Evolutionary conservation across 2,113 vertebrate genomes (phyloP), one percentile per base, ranked within the genome.

Genomic region (Scartelaos histophorus): DNA sequence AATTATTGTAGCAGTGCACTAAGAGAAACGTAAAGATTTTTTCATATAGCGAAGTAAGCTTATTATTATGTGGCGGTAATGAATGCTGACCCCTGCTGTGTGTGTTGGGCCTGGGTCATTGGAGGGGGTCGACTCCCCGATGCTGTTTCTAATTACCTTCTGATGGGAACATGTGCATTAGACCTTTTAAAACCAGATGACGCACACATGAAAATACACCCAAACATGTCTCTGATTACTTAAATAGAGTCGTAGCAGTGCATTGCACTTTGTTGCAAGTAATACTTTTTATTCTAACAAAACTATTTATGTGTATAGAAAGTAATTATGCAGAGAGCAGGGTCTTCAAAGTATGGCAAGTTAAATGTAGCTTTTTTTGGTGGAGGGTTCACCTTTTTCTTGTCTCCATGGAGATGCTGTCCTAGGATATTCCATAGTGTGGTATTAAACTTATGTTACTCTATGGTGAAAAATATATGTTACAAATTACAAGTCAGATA

Each of bases 81-180:
- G 76, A 60, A 29, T 78, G 66, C 73, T 81, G 78, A 88, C 78
- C 83, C 72, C 73, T 43, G 3, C 71, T 78, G 75, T 69, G 79
- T 47, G 66, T 85, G 67, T 60, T 34, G 66, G 43, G 46, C 35
- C 67, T 35, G 74, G 75, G 82, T 89, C 83, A 62, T 29, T 47
- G 58, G n/a, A 61, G 58, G 60, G 66, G 66, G 75, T 80, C 21
- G 46, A 25, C 82, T 82, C 67, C 74, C 65, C 51, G 67, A 90
- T 86, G 86, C 88, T 90, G 89, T 66, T 88, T 89, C 85, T 90
- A 84, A 91, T 91, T 91, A 93, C 71, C 67, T 66, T 72, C 49
- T 61, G 79, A 89, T 82, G 82, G 81, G 66, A 81, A 71, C 76
- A 74, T 75, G 74, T 76, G 86, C 85, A 82, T 75, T 80, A 74